Conservation (phyloP, 2,888 invertebrate genomes). For the Diaphora mendica region DNA sequence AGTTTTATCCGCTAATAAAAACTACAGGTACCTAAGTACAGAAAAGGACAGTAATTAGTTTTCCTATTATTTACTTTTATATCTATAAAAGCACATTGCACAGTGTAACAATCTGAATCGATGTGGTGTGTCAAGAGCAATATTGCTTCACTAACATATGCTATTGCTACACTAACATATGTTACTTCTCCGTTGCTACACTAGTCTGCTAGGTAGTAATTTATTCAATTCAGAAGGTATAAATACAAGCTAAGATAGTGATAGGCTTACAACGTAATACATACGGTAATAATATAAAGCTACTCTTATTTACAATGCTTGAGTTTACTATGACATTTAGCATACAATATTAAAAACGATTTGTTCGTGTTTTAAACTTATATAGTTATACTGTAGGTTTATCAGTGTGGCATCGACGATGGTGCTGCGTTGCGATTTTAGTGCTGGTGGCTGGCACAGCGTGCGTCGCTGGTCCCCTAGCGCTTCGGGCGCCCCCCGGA, state of each 20-base stretch:
- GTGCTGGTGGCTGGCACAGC: slow-evolving; percentile 92
- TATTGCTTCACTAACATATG: neutral
- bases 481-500: slow-evolving; percentile 91
- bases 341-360: neutral
- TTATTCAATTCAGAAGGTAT: neutral
- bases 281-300: neutral
- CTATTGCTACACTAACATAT: neutral
- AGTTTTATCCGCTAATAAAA: too few relatives aligned
- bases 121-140: neutral
- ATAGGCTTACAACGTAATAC: neutral
- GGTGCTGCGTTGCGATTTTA: slow-evolving; percentile 92
- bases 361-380: neutral
- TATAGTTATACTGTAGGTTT: slow-evolving; percentile 61
- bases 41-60: too few relatives aligned
- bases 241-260: neutral
- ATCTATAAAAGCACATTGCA: neutral
- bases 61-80: too few relatives aligned
- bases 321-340: neutral
- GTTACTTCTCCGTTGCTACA: neutral
- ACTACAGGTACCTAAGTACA: too few relatives aligned
- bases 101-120: neutral
- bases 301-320: neutral
- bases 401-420: slow-evolving; percentile 87
- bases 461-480: slow-evolving; percentile 92
- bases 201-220: neutral